These are phyloP conservation scores for Lophius piscatorius DNA, from an alignment of 2,113 vertebrate genomes.

Conservation along the genomic window DNA sequence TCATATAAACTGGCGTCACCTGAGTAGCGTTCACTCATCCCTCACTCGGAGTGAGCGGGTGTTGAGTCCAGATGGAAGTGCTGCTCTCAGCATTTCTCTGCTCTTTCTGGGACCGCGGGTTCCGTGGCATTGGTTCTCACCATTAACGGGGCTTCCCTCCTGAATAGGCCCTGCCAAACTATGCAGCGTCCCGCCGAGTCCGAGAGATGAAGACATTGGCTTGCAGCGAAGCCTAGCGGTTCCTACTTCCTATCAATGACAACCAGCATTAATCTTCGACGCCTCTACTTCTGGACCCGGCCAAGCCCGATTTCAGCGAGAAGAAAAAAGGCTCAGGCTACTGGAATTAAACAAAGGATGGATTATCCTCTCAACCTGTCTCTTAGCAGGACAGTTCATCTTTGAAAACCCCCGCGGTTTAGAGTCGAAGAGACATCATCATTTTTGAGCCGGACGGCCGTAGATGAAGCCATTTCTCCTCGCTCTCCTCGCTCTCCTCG, in stretches of 20 bases:
- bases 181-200: conserved; percentile 88
- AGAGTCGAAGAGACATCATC: conserved; percentile 52
- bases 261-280: conserved; percentile 91
- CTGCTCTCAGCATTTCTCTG: conserved; percentile 68
- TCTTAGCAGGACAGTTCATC: conserved; percentile 68
- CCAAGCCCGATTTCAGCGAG: conserved; percentile 70
- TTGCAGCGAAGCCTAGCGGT: conserved; percentile 89
- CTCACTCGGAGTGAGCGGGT: conserved; percentile 31
- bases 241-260: conserved; percentile 91
- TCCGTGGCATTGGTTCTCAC: conserved; percentile 86
- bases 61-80: conserved; percentile 42
- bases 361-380: conserved; percentile 81
- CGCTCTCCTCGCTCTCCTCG: neutral
- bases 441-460: conserved; percentile 25
- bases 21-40: conserved; percentile 35
- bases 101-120: conserved; percentile 80
- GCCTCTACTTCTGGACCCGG: conserved; percentile 78
- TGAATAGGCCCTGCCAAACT: conserved; percentile 88
- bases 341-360: conserved; percentile 82
- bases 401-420: conserved; percentile 53
- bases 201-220: conserved; percentile 85
- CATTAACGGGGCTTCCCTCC: conserved; percentile 87
- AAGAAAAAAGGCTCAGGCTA: conserved; percentile 66
- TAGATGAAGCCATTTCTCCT: conserved; percentile 4
- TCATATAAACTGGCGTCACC: conserved; percentile 23